Conservation (phyloP, 2,888 invertebrate species). For the Acleris literana region DNA sequence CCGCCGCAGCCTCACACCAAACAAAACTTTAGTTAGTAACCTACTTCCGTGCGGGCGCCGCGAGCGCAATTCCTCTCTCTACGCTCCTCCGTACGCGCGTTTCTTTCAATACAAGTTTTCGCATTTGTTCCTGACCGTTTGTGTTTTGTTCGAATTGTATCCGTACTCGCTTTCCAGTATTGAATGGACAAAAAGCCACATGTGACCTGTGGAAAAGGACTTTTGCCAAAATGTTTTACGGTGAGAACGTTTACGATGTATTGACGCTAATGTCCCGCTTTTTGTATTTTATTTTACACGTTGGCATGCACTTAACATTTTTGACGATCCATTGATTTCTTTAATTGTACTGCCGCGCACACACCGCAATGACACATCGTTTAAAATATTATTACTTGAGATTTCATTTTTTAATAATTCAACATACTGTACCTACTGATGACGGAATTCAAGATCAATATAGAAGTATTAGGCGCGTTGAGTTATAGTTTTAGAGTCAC, state of each 20-base stretch:
- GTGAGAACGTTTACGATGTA: constrained; percentile 73
- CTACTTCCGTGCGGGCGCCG: constrained; percentile 83
- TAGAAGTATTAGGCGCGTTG: too few relatives aligned
- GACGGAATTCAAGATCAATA: too few relatives aligned
- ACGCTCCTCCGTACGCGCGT: constrained; percentile 43
- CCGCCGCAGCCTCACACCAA: constrained; percentile 82
- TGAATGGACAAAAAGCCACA: constrained; percentile 73
- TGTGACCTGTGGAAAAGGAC: constrained; percentile 65
- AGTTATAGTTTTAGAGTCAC: too few relatives aligned
- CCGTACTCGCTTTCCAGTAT: constrained; percentile 57
- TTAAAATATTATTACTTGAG: constrained; percentile 13
- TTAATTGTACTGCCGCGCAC: constrained; percentile 64
- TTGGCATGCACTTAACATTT: constrained; percentile 70
- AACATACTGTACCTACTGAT: not conserved
- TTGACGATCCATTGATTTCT: constrained; percentile 56
- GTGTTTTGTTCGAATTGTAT: constrained; percentile 68
- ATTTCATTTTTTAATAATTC: not conserved
- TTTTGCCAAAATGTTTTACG: constrained; percentile 80
- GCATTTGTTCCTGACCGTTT: constrained; percentile 61
- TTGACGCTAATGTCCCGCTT: constrained; percentile 58
- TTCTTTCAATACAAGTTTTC: constrained; percentile 1
- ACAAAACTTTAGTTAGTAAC: constrained; percentile 84
- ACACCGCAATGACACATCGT: constrained; percentile 63
- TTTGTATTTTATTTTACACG: constrained; percentile 62
- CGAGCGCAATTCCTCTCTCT: constrained; percentile 63